These are phyloP conservation scores for Machaerirhynchus nigripectus DNA, from an alignment of 2,113 vertebrate genomes.

Conservation along the genomic window DNA sequence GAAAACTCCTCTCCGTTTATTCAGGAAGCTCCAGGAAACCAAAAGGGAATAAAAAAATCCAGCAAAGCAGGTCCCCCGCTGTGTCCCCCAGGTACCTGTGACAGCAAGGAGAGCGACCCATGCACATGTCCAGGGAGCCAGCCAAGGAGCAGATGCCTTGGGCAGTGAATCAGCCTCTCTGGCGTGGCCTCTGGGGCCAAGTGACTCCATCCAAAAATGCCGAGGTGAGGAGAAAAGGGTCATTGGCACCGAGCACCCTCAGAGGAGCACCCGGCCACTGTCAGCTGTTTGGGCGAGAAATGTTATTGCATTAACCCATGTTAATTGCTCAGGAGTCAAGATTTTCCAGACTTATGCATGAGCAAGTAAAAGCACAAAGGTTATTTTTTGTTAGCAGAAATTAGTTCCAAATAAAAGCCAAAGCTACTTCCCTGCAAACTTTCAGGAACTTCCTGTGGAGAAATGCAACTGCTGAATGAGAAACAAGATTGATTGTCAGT, in stretches of 20 bases:
- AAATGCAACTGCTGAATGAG: neutral
- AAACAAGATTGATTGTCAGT: neutral
- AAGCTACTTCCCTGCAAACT: neutral
- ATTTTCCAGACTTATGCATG: neutral
- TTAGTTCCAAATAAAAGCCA: neutral
- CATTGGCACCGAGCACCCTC: neutral
- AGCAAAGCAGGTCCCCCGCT: neutral
- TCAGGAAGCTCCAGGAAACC: neutral
- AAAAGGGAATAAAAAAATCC: neutral
- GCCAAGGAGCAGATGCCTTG: slow-evolving; percentile 12
- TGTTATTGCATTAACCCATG: neutral
- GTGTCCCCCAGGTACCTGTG: neutral
- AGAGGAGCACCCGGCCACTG: neutral
- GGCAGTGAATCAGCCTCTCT: neutral
- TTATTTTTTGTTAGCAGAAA: slow-evolving; percentile 21
- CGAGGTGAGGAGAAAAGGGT: neutral
- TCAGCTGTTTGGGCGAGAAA: neutral
- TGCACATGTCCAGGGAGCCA: neutral
- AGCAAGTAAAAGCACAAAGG: neutral
- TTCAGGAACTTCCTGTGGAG: slow-evolving; percentile 24
- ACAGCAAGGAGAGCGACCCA: neutral
- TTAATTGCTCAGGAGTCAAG: neutral
- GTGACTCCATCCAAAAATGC: neutral
- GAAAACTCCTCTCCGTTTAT: neutral
- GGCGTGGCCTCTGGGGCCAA: neutral